A percentile compares a stretch with the other conserved stretches of the same genome.
Evolutionary conservation across 2,888 invertebrate species (phyloP).

Genomic region (Apotomis betuletana): DNA sequence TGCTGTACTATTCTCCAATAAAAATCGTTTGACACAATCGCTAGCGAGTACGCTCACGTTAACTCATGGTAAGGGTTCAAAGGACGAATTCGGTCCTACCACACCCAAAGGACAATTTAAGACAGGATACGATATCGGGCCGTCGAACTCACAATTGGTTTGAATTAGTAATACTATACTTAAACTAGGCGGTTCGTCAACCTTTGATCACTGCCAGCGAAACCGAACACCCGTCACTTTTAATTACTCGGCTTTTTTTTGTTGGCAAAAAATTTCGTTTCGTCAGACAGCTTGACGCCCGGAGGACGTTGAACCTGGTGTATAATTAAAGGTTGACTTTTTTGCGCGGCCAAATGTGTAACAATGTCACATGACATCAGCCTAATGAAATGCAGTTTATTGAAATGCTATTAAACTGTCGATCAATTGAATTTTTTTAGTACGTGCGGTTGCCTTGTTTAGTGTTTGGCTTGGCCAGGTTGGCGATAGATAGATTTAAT

Average conservation of each 20-base stretch:
- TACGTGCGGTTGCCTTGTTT: background rate
- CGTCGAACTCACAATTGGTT: conserved; percentile 57
- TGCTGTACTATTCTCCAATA: too few species aligned
- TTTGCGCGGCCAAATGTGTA: conserved; percentile 43
- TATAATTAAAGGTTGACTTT: conserved; percentile 51
- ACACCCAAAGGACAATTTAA: conserved; percentile 34
- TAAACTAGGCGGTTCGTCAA: conserved; percentile 49
- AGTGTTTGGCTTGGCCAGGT: too few species aligned
- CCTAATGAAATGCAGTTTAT: conserved; percentile 33
- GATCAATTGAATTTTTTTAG: conserved; percentile 14
- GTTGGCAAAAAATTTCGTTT: conserved; percentile 54
- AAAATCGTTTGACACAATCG: too few species aligned
- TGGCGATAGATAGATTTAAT: too few species aligned
- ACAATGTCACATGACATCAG: conserved; percentile 43
- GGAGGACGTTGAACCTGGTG: conserved; percentile 52
- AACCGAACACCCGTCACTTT: conserved; percentile 54
- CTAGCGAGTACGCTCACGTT: too few species aligned
- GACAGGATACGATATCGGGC: conserved; percentile 50
- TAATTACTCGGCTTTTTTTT: conserved; percentile 54
- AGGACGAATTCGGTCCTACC: conserved; percentile 23
- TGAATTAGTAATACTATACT: conserved; percentile 49
- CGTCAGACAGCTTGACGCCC: conserved; percentile 59
- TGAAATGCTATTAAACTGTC: conserved; percentile 34
- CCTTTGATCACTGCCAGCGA: conserved; percentile 52
- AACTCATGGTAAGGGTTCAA: background rate